Conservation (phyloP, 2,888 invertebrate species). For the Dendrolimus pini region DNA sequence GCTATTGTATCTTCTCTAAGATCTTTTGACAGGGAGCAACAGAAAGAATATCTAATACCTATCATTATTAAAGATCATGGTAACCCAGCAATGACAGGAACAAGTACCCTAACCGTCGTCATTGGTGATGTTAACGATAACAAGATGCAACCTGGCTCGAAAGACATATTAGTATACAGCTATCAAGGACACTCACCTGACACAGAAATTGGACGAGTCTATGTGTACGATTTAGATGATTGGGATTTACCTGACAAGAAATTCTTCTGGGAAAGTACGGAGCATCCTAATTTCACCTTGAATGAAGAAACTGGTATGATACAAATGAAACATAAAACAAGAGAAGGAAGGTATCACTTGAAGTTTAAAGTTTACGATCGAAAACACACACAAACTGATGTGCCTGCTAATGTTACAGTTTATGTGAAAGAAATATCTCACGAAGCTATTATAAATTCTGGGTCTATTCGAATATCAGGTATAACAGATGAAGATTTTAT, state of each 20-base stretch:
- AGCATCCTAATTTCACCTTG: conserved; percentile 91
- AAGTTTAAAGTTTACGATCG: conserved; percentile 94
- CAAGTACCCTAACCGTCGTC: conserved; percentile 95
- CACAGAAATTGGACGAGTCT: conserved; percentile 95
- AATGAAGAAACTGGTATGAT: conserved; percentile 97
- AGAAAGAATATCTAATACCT: conserved; percentile 97
- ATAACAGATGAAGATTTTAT: conserved; percentile 98
- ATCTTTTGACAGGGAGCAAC: conserved; percentile 96
- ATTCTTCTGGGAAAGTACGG: conserved; percentile 94
- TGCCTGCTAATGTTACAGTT: conserved; percentile 97
- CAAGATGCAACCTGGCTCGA: conserved; percentile 98
- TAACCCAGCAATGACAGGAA: conserved; percentile 96
- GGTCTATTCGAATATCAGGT: conserved; percentile 94
- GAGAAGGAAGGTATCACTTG: conserved; percentile 89
- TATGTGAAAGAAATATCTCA: conserved; percentile 96
- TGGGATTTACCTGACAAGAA: conserved; percentile 99
- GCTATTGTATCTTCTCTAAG: conserved; percentile 96
- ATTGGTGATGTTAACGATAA: conserved; percentile 99
- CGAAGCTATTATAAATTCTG: conserved; percentile 96
- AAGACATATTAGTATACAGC: conserved; percentile 98
- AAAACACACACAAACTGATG: conserved; percentile 95
- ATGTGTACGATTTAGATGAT: conserved; percentile 98
- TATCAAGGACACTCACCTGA: conserved; percentile 94
- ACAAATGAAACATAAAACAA: conserved; percentile 94
- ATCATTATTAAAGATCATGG: conserved; percentile 98